Base-by-base conservation (phyloP, 2,113 vertebrate species). In the Odontesthes bonariensis region DNA sequence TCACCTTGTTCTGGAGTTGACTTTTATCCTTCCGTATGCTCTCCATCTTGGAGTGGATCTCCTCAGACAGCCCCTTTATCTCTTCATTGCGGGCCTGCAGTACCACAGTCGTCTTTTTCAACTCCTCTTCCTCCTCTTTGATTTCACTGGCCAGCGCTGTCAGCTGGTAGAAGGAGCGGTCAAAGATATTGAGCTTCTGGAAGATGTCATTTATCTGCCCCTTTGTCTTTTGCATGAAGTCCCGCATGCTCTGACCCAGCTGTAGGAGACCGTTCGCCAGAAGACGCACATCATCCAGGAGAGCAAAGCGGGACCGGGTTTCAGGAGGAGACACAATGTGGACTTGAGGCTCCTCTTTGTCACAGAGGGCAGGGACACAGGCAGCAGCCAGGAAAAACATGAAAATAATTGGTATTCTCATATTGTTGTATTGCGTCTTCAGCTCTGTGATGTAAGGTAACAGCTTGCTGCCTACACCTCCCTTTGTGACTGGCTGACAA, bases 151-250 rank as follows among this genome's bases (percentile, higher is more conserved):
- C 92, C 89, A 97, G 93, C 64, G 90, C 85, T 0, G 96, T 95
- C 67, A 99, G 95, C 84, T 95, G 95, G 54, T 94, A 88, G 83
- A 98, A 97, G 5, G 96, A 97, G 77, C 57, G 93, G 82, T 98
- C 96, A 35, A 97, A 98, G 82, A 96, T 92, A 89, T 95, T 96
- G 22, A 99, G 95, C 83, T 97, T 99, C 79, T 97, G 93, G 82
- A 97, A 89, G 90, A 99, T 97, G 86, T 96, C 94, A 0, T 95
- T 97, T 84, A 99, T 97, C 89, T 99, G 96, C 16, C 90, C 92
- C 75, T 96, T 98, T 0, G 97, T 99, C 84, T 97, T 98, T 33
- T 97, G 95, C 63, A 96, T 97, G 78, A 99, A 99, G 74, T 98
- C 96, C 89, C 95, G 94, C 74, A 99, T 95, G 82, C 96, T 96